These are phyloP conservation scores for Timema podura DNA, from an alignment of 2,888 invertebrate genomes.

Conservation along the genomic window DNA sequence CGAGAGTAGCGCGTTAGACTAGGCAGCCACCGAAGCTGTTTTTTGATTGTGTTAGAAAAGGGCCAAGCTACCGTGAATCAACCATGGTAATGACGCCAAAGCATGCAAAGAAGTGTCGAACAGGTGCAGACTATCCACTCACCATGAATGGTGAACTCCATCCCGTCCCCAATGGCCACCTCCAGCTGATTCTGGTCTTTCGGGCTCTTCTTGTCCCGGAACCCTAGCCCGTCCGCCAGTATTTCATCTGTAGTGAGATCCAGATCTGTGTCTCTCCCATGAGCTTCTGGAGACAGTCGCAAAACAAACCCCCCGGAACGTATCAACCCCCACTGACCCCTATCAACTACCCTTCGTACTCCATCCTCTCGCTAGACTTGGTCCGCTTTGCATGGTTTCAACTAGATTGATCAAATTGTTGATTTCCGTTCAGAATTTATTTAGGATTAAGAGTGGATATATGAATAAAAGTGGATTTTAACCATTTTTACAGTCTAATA, in stretches of 20 bases:
- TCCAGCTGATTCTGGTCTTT: conserved; percentile 73
- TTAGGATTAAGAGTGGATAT: too few relatives aligned
- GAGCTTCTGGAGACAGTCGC: conserved; percentile 48
- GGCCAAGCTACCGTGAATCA: too few relatives aligned
- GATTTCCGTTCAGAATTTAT: too few relatives aligned
- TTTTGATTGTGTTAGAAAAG: too few relatives aligned
- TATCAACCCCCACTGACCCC: conserved; percentile 7
- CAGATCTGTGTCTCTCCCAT: conserved; percentile 49
- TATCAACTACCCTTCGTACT: conserved; percentile 2
- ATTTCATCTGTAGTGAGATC: conserved; percentile 54
- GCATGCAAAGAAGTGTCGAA: too few relatives aligned
- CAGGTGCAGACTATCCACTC: conserved; percentile 36
- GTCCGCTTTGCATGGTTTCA: background rate
- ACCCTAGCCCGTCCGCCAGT: conserved; percentile 78
- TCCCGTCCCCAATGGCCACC: conserved; percentile 87
- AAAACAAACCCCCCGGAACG: background rate
- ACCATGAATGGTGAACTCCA: conserved; percentile 92
- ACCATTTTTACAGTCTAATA: too few relatives aligned
- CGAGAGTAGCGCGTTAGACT: too few relatives aligned
- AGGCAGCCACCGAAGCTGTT: too few relatives aligned
- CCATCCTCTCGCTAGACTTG: background rate
- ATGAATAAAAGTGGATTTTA: too few relatives aligned
- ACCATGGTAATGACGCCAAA: too few relatives aligned
- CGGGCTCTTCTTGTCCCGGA: conserved; percentile 80
- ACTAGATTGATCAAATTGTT: too few relatives aligned